Evolutionary conservation across 92 coral and sea anemone species (phyloP), one percentile per base, ranked within the genome.

Genomic region (Paramuricea clavata): DNA sequence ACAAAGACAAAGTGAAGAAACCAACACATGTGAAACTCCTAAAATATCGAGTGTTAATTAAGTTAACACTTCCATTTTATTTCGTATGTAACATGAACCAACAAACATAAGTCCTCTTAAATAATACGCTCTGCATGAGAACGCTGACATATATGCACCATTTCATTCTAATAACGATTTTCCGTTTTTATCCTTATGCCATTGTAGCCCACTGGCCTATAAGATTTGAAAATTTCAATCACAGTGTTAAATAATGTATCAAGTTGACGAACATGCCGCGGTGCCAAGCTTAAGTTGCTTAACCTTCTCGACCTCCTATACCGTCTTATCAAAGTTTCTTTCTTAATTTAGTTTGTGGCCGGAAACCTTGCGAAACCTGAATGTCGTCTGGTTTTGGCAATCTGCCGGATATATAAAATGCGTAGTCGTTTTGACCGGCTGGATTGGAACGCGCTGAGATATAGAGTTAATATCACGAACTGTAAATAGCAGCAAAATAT

Each of bases 341-440:
- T 30, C 69, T 78, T 26, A 78, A 78, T 78, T 28, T 50, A 78
- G 69, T 78, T 78, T 33, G n/a, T 78, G 47, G 69, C 69, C 83
- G 83, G 83, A 78, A 78, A 78, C 49, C 27, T 57, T 16, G 2
- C 30, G 27, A n/a, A 33, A 28, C 21, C 59, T 65, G 72, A 65
- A 65, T 28, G 72, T 13, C 39, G 72, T 25, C 22, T 33, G 72
- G 22, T 28, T 33, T 27, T 65, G 72, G 41, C 39, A 65, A 62
- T 35, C 16, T 28, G 36, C 72, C 72, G 72, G 72, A 65, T 65
- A 28, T 28, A 65, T 65, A 65, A 31, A 33, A 65, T 65, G 72
- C 72, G 36, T 65, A 65, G 72, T 30, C 35, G 21, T 30, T 31
- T 28, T 65, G 39, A n/a, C 41, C 72, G 72, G 11, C 68, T 26